Conservation (phyloP, 2,113 vertebrate genomes). For the Misgurnus mizolepis region DNA sequence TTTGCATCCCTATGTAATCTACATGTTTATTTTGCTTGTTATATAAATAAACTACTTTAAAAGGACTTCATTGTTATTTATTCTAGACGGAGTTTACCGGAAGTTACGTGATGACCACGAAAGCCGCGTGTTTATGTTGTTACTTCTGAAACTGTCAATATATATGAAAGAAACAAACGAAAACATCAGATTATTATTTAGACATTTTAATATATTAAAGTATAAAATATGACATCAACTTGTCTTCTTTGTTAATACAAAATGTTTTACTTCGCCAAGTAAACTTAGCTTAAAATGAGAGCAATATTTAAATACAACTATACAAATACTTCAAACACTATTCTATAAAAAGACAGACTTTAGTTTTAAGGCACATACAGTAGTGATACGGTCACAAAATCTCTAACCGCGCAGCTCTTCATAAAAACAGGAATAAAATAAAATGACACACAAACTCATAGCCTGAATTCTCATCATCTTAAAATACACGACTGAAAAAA, state of each 20-base stretch:
- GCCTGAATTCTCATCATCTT: background rate
- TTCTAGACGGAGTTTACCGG: too few relatives aligned
- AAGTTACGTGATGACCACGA: too few relatives aligned
- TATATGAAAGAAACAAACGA: too few relatives aligned
- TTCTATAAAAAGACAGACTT: constrained; percentile 26
- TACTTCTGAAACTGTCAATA: too few relatives aligned
- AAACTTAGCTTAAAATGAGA: constrained; percentile 1
- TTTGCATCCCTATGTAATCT: too few relatives aligned
- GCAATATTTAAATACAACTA: constrained; percentile 9
- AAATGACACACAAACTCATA: constrained; percentile 3
- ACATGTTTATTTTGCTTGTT: too few relatives aligned
- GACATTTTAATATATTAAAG: constrained; percentile 59
- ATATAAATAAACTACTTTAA: too few relatives aligned
- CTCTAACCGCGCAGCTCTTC: too few relatives aligned
- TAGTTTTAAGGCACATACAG: constrained; percentile 16
- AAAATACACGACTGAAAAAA: background rate
- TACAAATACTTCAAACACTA: constrained; percentile 6
- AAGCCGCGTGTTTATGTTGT: too few relatives aligned
- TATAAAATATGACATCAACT: constrained; percentile 29
- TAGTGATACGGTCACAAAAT: constrained; percentile 11
- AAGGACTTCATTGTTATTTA: too few relatives aligned
- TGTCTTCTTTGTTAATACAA: constrained; percentile 1
- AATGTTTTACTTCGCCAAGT: constrained; percentile 1
- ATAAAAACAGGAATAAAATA: background rate
- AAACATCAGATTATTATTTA: constrained; percentile 48